Evolutionary conservation across 2,113 vertebrate species (phyloP).

Genomic region (Esox niger): DNA sequence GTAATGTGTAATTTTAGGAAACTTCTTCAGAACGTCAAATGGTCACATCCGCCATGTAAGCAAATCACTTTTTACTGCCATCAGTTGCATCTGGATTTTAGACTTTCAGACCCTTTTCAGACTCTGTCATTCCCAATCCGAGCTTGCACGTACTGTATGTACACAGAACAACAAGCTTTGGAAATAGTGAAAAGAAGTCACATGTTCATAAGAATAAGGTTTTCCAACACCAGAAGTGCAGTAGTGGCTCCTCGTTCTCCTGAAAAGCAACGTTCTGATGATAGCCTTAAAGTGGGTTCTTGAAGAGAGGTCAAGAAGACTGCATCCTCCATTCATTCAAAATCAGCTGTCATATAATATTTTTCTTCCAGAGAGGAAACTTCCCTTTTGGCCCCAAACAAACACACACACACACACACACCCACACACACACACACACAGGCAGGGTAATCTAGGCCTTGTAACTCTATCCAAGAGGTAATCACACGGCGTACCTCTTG

Average conservation of each 20-base stretch:
- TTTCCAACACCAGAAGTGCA: too few species aligned
- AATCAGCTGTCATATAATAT: constrained; percentile 22
- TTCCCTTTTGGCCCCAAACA: background rate
- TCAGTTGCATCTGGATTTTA: too few species aligned
- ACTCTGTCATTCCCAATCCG: background rate
- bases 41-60: background rate
- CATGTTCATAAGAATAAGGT: background rate
- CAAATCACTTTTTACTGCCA: background rate
- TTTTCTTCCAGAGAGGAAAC: background rate
- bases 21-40: background rate
- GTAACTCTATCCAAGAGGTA: background rate
- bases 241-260: too few species aligned
- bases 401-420: constrained; percentile 11
- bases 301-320: constrained; percentile 6
- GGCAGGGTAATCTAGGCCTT: background rate
- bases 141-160: too few species aligned
- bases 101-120: background rate
- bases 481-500: constrained; percentile 22
- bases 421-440: background rate
- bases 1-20: background rate
- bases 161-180: background rate
- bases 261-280: too few species aligned
- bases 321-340: constrained; percentile 15
- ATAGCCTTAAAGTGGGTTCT: background rate
- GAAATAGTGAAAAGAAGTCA: background rate